A percentile compares a stretch with the other conserved stretches of the same genome.
Conservation (phyloP, 23 tunicate species). For the Phallusia fumigata region DNA sequence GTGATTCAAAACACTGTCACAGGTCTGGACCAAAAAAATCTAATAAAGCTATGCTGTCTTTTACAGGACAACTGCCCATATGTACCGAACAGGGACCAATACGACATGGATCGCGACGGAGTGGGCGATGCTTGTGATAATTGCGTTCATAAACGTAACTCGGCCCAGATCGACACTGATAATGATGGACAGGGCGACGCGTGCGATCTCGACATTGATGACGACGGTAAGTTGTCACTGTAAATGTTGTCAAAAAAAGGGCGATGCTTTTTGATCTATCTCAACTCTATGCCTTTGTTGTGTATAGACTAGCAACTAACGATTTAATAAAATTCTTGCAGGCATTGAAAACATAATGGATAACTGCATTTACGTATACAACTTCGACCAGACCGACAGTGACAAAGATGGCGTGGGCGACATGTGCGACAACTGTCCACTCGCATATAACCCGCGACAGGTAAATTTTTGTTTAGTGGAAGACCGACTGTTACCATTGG, state of each 20-base stretch:
- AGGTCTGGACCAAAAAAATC: neutral
- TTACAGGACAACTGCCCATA: slow-evolving; percentile 74
- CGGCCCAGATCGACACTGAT: slow-evolving; percentile 73
- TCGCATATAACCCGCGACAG: slow-evolving; percentile 58
- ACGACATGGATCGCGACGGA: slow-evolving; percentile 63
- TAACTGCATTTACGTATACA: slow-evolving; percentile 73
- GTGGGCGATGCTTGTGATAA: slow-evolving; percentile 75
- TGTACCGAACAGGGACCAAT: slow-evolving; percentile 55
- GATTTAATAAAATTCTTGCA: neutral
- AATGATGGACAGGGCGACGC: slow-evolving; percentile 54
- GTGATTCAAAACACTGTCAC: slow-evolving; percentile 1
- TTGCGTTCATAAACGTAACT: slow-evolving; percentile 64
- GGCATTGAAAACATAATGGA: slow-evolving; percentile 41
- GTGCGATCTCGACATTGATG: slow-evolving; percentile 56
- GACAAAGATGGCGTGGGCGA: slow-evolving; percentile 89
- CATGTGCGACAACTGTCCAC: slow-evolving; percentile 89
- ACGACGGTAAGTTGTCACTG: slow-evolving; percentile 38
- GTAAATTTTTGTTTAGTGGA: neutral
- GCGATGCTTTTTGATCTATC: neutral
- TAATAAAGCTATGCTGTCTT: neutral
- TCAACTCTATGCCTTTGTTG: neutral
- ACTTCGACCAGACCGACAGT: slow-evolving; percentile 68
- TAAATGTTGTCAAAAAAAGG: neutral
- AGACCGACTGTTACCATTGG: neutral
- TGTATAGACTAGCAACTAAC: neutral